Conservation (phyloP, 2,888 invertebrate species). For the Andrena dorsata region DNA sequence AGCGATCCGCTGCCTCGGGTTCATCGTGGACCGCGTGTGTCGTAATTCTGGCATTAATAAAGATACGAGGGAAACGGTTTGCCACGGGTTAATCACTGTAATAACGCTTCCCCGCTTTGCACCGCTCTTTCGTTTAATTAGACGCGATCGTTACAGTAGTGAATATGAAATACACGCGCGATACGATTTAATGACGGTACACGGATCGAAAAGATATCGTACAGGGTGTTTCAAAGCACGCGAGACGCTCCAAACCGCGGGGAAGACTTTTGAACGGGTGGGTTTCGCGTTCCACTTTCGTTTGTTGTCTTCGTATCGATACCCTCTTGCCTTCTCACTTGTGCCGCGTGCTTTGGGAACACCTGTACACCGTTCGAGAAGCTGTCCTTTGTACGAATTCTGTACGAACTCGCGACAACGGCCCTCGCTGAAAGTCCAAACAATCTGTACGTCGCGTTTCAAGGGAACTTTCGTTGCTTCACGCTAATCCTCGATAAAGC, state of each 20-base stretch:
- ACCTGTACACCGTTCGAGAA: too few relatives aligned
- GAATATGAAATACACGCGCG: neutral
- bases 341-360: too few relatives aligned
- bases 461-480: neutral
- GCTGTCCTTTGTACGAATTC: too few relatives aligned
- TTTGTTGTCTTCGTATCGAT: neutral
- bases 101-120: neutral
- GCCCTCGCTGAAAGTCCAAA: neutral
- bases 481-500: neutral
- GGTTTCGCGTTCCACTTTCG: too few relatives aligned
- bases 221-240: neutral
- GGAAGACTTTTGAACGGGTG: too few relatives aligned
- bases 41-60: neutral
- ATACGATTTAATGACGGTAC: neutral
- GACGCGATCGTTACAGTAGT: neutral
- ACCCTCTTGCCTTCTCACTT: too few relatives aligned
- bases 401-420: neutral
- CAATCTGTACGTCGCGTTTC: neutral
- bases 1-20: neutral
- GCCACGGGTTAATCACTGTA: too few relatives aligned
- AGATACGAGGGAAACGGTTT: neutral
- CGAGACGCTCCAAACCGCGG: neutral
- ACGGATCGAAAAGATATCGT: neutral
- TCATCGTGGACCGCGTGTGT: constrained; percentile 1
- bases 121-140: neutral